Base-by-base conservation (phyloP, 2,888 invertebrate species). In the Eulithis prunata region DNA sequence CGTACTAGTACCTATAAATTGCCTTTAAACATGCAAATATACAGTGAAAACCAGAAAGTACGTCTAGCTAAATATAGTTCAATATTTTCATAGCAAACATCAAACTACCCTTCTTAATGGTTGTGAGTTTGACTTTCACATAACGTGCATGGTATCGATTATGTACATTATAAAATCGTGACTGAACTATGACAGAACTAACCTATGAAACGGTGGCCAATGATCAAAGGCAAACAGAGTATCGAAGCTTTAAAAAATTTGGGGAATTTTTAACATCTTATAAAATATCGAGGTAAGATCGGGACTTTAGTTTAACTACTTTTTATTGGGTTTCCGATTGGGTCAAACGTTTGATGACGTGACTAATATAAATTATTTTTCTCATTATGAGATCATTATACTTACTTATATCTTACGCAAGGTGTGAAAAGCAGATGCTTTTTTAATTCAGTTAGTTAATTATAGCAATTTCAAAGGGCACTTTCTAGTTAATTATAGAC, bases 51-150 rank as follows among this genome's bases (percentile, higher is more conserved):
- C 3, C 14, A 14, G 47, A 47, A 47, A n/a, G 3, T 47, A 11
- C 21, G 11, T 21, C 11, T 49, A 21, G 13, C 47, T 47, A 47
- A 47, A 47, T 47, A 13, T 14, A 47, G 13, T 47, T 14, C 14
- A 47, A 47, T 47, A 47, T 47, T 47, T 14, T 47, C 47, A 14
- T 14, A 47, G 47, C 14, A 13, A 47, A 47, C 14, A 47, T 14
- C 14, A 14, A 47, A 47, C 47, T 47, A 14, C 47, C 14, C 47
- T 6, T 8, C 14, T 5, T 21, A 49, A 49, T 14, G 10, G 11
- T 8, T 21, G 45, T 5, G 11, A 49, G 49, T 49, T 49, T 49
- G 21, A 49, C 21, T 49, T 45, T 49, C 21, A 49, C 11, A 49
- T 21, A 8, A 4, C 21, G 21, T 21, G 21, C 4, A 12, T 14